Conservation (phyloP, 2,888 invertebrate genomes). For the Cosmorhoe ocellata region DNA sequence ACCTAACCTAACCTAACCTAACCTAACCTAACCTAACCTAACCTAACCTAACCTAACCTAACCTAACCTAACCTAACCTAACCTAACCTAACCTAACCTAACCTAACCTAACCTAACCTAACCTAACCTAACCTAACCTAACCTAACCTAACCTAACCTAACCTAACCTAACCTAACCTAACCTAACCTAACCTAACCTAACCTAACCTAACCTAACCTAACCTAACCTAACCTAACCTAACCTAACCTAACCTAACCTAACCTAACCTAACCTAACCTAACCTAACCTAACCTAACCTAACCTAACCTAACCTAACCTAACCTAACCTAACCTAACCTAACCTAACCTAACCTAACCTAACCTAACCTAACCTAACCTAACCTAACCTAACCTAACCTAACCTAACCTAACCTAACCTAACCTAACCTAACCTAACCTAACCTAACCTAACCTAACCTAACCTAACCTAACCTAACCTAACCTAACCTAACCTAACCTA, state of each 20-base stretch:
- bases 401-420: not conserved
- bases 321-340: conserved; percentile 8
- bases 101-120: too few species aligned
- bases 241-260: conserved; percentile 17
- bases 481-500: conserved; percentile 2
- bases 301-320: conserved; percentile 10
- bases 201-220: too few species aligned
- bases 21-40: too few species aligned
- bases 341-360: not conserved
- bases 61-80: too few species aligned
- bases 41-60: too few species aligned
- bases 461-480: conserved; percentile 2
- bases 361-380: not conserved
- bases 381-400: not conserved
- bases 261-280: conserved; percentile 15
- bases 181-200: too few species aligned
- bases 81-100: too few species aligned
- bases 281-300: conserved; percentile 12
- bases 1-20: too few species aligned
- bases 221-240: conserved; percentile 11
- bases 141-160: too few species aligned
- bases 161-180: too few species aligned
- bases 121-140: too few species aligned
- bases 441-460: conserved; percentile 1
- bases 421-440: conserved; percentile 1